Evolutionary conservation across 2,888 invertebrate species (phyloP), one percentile per base, ranked within the genome.

Genomic region (Hypolimnas misippus): DNA sequence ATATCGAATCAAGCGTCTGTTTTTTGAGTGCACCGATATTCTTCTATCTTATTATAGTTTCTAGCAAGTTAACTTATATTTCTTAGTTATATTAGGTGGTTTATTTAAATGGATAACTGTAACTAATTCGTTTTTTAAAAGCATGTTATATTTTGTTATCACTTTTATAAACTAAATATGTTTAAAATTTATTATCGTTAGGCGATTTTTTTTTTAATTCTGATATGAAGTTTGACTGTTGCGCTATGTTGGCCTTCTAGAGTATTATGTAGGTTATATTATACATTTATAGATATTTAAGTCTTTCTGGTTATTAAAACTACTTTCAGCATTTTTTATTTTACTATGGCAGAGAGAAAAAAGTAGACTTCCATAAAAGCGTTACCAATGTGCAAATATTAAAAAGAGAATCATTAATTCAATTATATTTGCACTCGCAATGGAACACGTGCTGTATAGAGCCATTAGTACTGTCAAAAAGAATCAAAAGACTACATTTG

Each of bases 21-120:
- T 79, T 83, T 77, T 83, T 80, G 81, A 86, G 84, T 83, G 83
- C 77, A 71, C 69, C 76, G 84, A 85, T 86, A 84, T 83, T 80
- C 76, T 65, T 58, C 40, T 46, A 63, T 25, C 63, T 60, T 54
- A 63, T 53, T 49, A 60, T 60, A 63, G 63, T 42, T 31, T 29
- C 42, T 42, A n/a, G 50, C 57, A 57, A 31, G 29, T 51, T 35
- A 51, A 64, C 56, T 25, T 33, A 17, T 52, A 55, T 17, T 8
- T 33, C 25, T 63, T 53, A 19, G 25, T 51, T 16, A 2, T n/a
- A 8, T 25, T 38, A 16, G n/a, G 19, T 44, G 12, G 12, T 14
- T 21, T 3, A 12, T 14, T 16, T 12, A 49, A 21, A 49, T 25
- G 25, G 25, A 25, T 17, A 16, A 44, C 0, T 8, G 10, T 35